Evolutionary conservation across 2,888 invertebrate genomes (phyloP).

Genomic region (Xestia xanthographa): DNA sequence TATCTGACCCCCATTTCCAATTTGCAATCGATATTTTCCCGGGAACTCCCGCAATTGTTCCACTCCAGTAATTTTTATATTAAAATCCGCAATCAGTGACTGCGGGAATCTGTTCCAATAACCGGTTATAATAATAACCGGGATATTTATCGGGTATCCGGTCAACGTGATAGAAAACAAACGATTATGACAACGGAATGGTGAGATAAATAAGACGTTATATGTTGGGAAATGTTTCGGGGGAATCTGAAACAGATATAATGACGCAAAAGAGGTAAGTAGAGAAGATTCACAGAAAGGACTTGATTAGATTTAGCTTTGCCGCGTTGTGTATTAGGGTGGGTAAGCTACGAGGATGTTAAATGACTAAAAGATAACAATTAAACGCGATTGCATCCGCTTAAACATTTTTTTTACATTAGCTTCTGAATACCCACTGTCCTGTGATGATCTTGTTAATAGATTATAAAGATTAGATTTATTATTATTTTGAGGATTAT

Average conservation of each 20-base stretch:
- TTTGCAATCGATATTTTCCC: conserved; percentile 46
- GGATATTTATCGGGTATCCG: conserved; percentile 15
- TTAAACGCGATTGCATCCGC: not conserved
- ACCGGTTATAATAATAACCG: conserved; percentile 22
- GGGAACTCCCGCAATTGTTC: conserved; percentile 47
- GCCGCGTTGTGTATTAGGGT: not conserved
- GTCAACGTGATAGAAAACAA: conserved; percentile 32
- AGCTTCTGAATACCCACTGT: not conserved
- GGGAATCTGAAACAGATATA: conserved; percentile 25
- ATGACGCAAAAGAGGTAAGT: not conserved
- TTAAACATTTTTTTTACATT: not conserved
- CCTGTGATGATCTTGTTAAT: not conserved
- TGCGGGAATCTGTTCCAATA: conserved; percentile 32
- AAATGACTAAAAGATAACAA: not conserved
- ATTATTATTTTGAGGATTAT: no score
- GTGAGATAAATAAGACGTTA: conserved; percentile 18
- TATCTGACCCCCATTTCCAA: conserved; percentile 50
- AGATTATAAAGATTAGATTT: no score
- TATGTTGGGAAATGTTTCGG: conserved; percentile 14
- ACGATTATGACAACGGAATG: conserved; percentile 19
- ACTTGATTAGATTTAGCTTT: not conserved
- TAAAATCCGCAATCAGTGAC: conserved; percentile 45
- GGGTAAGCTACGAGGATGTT: not conserved
- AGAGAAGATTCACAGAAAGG: not conserved
- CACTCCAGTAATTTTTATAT: conserved; percentile 47